Percentiles rank a stretch among this genome's conserved stretches.
These are phyloP conservation scores for Remorina albescens DNA, from an alignment of 2,797 vertebrate species.

Conservation along the genomic window DNA sequence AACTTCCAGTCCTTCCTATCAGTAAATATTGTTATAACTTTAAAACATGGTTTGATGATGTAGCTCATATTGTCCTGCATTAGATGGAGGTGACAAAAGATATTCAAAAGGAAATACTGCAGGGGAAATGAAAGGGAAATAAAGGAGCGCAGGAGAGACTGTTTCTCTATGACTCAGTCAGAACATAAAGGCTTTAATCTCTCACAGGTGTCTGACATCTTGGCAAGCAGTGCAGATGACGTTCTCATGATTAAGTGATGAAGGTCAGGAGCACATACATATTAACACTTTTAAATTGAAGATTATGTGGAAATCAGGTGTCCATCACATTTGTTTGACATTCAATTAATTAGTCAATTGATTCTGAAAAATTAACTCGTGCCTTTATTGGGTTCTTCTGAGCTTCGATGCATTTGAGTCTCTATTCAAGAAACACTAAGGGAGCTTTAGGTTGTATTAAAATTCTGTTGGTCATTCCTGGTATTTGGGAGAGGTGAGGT, in stretches of 20 bases:
- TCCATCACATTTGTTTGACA: constrained; percentile 23
- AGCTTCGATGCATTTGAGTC: background rate
- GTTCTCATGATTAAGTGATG: constrained; percentile 39
- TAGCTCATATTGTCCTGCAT: background rate
- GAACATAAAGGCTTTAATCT: constrained; percentile 67
- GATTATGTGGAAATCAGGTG: constrained; percentile 5
- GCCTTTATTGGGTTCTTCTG: constrained; percentile 14
- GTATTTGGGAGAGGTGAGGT: constrained; percentile 80
- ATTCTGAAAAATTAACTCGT: constrained; percentile 11
- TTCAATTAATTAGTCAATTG: background rate
- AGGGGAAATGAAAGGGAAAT: constrained; percentile 57
- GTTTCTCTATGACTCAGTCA: constrained; percentile 55
- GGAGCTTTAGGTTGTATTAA: constrained; percentile 65
- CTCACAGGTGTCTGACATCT: constrained; percentile 69
- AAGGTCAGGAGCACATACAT: constrained; percentile 49
- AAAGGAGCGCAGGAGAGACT: constrained; percentile 35
- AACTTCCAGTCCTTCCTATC: background rate
- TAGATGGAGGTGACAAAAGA: constrained; percentile 47
- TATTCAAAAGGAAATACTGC: constrained; percentile 28
- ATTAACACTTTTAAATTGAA: background rate
- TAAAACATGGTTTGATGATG: constrained; percentile 14
- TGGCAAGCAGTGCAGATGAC: constrained; percentile 52
- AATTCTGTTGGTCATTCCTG: constrained; percentile 80
- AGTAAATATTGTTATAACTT: constrained; percentile 4
- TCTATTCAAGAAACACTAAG: no score